phyloP scores from a whole-genome alignment of 2,797 vertebrate species.

The Neopelma chrysocephalum region DNA sequence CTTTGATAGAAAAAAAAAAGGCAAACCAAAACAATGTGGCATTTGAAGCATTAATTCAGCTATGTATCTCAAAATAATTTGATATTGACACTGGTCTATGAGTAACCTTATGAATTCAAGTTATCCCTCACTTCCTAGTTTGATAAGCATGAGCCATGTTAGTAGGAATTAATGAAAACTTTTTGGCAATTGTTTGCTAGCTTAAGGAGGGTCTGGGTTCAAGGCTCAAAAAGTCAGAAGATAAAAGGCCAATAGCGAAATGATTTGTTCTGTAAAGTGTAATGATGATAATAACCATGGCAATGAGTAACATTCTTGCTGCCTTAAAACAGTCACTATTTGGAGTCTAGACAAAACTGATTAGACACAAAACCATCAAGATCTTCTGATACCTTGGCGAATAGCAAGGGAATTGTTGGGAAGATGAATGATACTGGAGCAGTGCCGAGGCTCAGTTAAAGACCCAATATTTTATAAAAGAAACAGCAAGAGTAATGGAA shows the following conservation, averaged over 20 bases:
- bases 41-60: constrained; percentile 31
- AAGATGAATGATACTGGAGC: constrained; percentile 76
- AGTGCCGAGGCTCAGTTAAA: constrained; percentile 70
- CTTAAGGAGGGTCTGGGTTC: constrained; percentile 2
- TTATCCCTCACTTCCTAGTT: constrained; percentile 27
- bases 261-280: constrained; percentile 21
- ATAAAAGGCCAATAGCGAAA: constrained; percentile 57
- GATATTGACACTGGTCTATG: neutral
- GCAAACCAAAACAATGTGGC: neutral
- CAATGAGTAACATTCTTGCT: constrained; percentile 12
- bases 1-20: neutral
- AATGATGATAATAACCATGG: constrained; percentile 66
- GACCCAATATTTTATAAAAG: constrained; percentile 56
- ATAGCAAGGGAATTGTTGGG: constrained; percentile 60
- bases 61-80: neutral
- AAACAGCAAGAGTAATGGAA: constrained; percentile 64
- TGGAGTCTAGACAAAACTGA: constrained; percentile 69
- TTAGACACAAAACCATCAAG: constrained; percentile 63
- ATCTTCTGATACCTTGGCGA: constrained; percentile 59
- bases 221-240: constrained; percentile 21
- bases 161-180: constrained; percentile 48
- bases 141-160: constrained; percentile 2
- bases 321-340: constrained; percentile 63
- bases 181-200: neutral
- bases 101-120: neutral